Evolutionary conservation across 2,888 invertebrate species (phyloP), one percentile per base, ranked within the genome.

Genomic region (Homarus gammarus): DNA sequence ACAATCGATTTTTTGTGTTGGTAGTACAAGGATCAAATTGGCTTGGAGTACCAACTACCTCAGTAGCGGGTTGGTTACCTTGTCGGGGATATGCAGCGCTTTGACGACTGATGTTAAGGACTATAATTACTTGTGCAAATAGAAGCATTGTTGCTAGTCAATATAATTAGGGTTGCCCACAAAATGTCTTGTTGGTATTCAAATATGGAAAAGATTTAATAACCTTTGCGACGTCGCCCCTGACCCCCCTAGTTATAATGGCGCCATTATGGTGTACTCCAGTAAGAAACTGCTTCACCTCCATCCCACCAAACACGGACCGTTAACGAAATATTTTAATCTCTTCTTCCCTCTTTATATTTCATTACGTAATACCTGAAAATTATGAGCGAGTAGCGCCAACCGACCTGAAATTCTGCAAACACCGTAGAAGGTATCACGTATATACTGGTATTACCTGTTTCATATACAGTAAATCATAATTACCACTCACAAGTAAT

Each of bases 121-220:
- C 81, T 22, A 87, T 87, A 87, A 87, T 87, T 70, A 87, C 87
- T 70, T 87, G 87, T 73, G 64, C 87, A 87, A 87, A 87, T 82
- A 87, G 38, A 51, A 40, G 73, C 31, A 87, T 87, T 87, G 87
- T 87, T 73, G 81, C 61, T 61, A 56, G 31, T 87, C 81, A 87
- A 87, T 87, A 81, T 87, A 87, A 87, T 87, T 87, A 87, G 87
- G 73, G 79, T 79, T 73, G 81, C 49, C 81, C 87, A 73, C 81
- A 87, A 68, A 33, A 78, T 86, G 64, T 61, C 86, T 73, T 81
- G 81, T 64, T 75, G 84, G 84, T 84, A 84, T 64, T 77, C 84
- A 84, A 56, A 77, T 75, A 61, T 70, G 61, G 61, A 72, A 40
- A 84, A 75, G 73, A 75, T 81, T 81, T 81, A 81, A 81, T 81